Evolutionary conservation across 2,888 invertebrate genomes (phyloP), one percentile per base, ranked within the genome.

Genomic region (Mycogona germanica): DNA sequence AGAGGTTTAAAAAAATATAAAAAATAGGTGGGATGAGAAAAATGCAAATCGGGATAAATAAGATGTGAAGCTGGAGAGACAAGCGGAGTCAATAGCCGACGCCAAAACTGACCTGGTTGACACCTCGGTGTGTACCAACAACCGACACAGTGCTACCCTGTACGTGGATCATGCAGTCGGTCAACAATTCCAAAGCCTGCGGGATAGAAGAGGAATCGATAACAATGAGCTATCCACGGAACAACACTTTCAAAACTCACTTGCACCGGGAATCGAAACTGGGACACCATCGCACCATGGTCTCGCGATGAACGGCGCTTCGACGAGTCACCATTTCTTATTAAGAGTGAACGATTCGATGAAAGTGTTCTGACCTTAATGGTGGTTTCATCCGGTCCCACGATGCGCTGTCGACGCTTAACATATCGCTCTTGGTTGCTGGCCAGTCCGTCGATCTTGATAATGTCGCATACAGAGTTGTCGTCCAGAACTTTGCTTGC

Each of bases 331-430:
- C 35, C 9, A n/a, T 32, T 32, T 12, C 35, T 32, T 32, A 32
- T 9, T 19, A 48, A 14, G 14, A 25, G 45, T 14, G 7, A 7
- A 14, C 35, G 26, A 32, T 19, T 32, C 26, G 35, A 25, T 14
- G 28, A 7, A 12, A 25, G 38, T 9, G 29, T 3, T 46, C 21
- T 41, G 9, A 70, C 91, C 69, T 97, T 97, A 9, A 98, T 74
- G 0, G 97, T 98, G 12, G 93, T 91, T n/a, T 97, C 97, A 70
- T 95, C 91, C 0, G 96, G 92, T 0, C 98, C 98, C 60, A 99
- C 91, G 1, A 98, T 72, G 28, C 98, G 76, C 67, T 96, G 92
- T 17, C 98, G 75, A 62, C 98, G 76, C 70, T 97, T 96, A 0
- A 96, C 80, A 73, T 97, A 98, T 62, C 93, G 85, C 58, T 95